A percentile compares a stretch with the other conserved stretches of the same genome.
These are phyloP conservation scores for Megalurothrips usitatus DNA, from an alignment of 2,888 invertebrate species.

Conservation along the genomic window DNA sequence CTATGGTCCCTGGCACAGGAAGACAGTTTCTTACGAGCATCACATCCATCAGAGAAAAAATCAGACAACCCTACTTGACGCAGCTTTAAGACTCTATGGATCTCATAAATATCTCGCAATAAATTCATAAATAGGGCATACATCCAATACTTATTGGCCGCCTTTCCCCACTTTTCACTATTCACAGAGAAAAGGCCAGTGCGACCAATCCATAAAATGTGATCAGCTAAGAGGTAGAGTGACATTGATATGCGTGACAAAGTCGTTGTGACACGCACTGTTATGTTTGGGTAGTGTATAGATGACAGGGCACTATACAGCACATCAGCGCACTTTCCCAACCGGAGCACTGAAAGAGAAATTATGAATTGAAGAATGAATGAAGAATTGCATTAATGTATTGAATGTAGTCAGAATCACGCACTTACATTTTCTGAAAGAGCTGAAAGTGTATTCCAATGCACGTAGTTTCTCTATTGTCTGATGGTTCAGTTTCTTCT, in stretches of 20 bases:
- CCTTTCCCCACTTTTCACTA: conserved; percentile 67
- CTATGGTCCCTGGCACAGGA: conserved; percentile 47
- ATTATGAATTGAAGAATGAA: conserved; percentile 35
- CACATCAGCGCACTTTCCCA: conserved; percentile 79
- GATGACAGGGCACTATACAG: conserved; percentile 68
- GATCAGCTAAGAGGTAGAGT: conserved; percentile 76
- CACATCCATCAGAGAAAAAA: conserved; percentile 30
- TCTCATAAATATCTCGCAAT: conserved; percentile 79
- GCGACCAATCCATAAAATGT: conserved; percentile 78
- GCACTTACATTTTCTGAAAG: conserved; percentile 76
- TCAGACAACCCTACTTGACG: conserved; percentile 31
- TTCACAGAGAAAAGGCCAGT: conserved; percentile 64
- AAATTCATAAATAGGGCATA: conserved; percentile 75
- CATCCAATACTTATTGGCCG: conserved; percentile 79
- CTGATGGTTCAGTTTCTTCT: conserved; percentile 57
- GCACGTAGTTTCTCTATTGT: conserved; percentile 71
- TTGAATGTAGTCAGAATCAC: conserved; percentile 36
- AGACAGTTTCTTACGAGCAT: conserved; percentile 27
- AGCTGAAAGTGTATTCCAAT: conserved; percentile 75
- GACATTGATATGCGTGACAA: conserved; percentile 75
- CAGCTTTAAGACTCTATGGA: conserved; percentile 51
- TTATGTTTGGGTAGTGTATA: conserved; percentile 66
- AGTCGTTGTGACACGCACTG: conserved; percentile 66
- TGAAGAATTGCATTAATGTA: background rate
- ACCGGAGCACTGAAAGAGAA: conserved; percentile 67